phyloP scores from a whole-genome alignment of 1,140 invertebrate genomes.

The Zaprionus nigranus region DNA sequence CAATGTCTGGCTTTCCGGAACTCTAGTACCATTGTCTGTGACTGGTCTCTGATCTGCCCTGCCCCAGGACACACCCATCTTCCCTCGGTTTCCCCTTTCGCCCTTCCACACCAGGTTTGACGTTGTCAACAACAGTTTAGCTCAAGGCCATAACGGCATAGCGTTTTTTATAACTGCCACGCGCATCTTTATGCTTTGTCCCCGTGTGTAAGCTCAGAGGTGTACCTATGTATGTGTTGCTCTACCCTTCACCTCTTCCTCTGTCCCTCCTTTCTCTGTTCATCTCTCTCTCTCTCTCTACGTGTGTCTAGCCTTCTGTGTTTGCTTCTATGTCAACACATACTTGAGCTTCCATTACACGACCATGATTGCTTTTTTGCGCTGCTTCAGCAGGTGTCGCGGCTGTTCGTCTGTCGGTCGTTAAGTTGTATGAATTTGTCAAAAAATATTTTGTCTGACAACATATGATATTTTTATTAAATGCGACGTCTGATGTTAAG shows the following conservation, averaged over 20 bases:
- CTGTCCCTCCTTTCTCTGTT: not conserved
- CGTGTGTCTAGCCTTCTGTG: constrained; percentile 28
- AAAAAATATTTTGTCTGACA: constrained; percentile 60
- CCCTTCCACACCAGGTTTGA: constrained; percentile 24
- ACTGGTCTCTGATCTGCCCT: constrained; percentile 11
- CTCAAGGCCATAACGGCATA: constrained; percentile 75
- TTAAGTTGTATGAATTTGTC: constrained; percentile 71
- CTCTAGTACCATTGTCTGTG: constrained; percentile 62
- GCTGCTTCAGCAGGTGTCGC: constrained; percentile 58
- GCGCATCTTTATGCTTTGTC: constrained; percentile 39
- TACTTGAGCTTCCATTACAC: constrained; percentile 79
- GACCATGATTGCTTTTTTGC: constrained; percentile 71
- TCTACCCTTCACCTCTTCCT: not conserved
- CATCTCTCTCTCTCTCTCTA: not conserved
- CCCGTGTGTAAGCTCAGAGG: constrained; percentile 10
- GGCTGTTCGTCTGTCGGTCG: constrained; percentile 53
- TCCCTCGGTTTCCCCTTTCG: not conserved
- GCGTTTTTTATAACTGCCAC: constrained; percentile 69
- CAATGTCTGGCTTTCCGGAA: constrained; percentile 72
- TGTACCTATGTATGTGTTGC: constrained; percentile 9
- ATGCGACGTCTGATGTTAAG: constrained; percentile 4
- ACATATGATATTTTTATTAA: constrained; percentile 47
- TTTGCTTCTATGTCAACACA: constrained; percentile 70
- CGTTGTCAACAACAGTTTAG: constrained; percentile 80
- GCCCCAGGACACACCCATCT: not conserved